Conservation (phyloP, 1,140 invertebrate genomes). For the Wasmannia auropunctata region DNA sequence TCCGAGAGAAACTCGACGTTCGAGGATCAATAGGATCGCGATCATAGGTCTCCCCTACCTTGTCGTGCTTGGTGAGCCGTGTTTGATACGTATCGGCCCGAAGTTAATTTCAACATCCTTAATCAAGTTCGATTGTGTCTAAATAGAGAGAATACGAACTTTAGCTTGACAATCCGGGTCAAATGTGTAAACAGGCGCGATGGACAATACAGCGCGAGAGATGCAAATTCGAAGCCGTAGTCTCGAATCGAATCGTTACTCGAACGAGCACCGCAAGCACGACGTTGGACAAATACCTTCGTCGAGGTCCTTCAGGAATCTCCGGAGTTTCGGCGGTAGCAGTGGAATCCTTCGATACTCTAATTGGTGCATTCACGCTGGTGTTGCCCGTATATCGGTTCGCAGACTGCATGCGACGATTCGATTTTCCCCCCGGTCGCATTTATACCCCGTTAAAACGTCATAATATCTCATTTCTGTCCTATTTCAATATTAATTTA, state of each 20-base stretch:
- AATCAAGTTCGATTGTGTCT: conserved; percentile 72
- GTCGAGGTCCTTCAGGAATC: conserved; percentile 81
- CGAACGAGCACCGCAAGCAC: conserved; percentile 78
- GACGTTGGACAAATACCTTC: conserved; percentile 80
- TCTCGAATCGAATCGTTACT: conserved; percentile 77
- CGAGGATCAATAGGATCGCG: conserved; percentile 49
- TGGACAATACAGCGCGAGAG: conserved; percentile 68
- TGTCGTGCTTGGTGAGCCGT: conserved; percentile 31
- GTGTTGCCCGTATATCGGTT: conserved; percentile 69
- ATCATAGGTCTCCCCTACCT: neutral
- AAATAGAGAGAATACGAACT: conserved; percentile 65
- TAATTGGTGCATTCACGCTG: conserved; percentile 82
- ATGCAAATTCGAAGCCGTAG: conserved; percentile 70
- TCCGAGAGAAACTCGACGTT: conserved; percentile 19
- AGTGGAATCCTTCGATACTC: conserved; percentile 81
- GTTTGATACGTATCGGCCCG: conserved; percentile 42
- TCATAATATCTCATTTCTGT: conserved; percentile 1
- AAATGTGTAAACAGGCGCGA: conserved; percentile 73
- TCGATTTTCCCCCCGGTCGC: conserved; percentile 65
- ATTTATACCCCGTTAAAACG: conserved; percentile 13
- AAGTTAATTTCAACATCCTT: conserved; percentile 72
- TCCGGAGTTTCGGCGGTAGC: conserved; percentile 78
- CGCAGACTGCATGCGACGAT: conserved; percentile 66
- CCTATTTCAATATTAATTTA: conserved; percentile 11
- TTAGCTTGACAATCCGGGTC: conserved; percentile 69